Percentiles rank a stretch among this genome's conserved stretches.
These are phyloP conservation scores for Mactromeris polynyma DNA, from an alignment of 2,888 invertebrate species.

Conservation along the genomic window DNA sequence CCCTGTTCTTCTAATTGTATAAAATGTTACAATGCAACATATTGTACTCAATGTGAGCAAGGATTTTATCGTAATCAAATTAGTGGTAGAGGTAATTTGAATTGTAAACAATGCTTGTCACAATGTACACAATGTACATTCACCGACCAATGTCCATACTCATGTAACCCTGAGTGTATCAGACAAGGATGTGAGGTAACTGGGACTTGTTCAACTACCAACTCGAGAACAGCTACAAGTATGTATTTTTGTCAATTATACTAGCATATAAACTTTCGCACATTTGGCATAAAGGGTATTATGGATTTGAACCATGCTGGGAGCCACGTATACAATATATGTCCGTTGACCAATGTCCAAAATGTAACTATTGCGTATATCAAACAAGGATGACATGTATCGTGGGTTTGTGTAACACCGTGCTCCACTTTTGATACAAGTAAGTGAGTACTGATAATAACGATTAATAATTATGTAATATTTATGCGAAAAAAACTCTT, in stretches of 20 bases:
- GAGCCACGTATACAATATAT: not conserved
- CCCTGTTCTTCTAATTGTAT: not conserved
- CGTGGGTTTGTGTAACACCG: not conserved
- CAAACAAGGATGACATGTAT: not conserved
- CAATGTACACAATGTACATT: not conserved
- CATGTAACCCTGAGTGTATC: not conserved
- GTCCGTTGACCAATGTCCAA: not conserved
- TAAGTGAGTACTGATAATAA: not conserved
- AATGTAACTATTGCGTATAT: not conserved
- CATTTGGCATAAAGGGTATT: too few relatives aligned
- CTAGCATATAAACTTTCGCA: too few relatives aligned
- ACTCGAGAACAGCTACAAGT: not conserved
- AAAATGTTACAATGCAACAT: not conserved
- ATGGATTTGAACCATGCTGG: too few relatives aligned
- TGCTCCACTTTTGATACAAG: not conserved
- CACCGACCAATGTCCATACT: not conserved
- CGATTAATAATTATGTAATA: not conserved
- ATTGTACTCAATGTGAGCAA: not conserved
- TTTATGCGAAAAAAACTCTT: too few relatives aligned
- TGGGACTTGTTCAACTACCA: not conserved
- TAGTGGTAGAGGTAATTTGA: not conserved
- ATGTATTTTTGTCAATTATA: too few relatives aligned
- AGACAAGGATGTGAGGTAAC: not conserved
- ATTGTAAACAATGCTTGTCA: not conserved
- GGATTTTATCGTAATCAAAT: not conserved